Base-by-base conservation (phyloP, 1,140 invertebrate species). In the Drosophila kurseongensis region DNA sequence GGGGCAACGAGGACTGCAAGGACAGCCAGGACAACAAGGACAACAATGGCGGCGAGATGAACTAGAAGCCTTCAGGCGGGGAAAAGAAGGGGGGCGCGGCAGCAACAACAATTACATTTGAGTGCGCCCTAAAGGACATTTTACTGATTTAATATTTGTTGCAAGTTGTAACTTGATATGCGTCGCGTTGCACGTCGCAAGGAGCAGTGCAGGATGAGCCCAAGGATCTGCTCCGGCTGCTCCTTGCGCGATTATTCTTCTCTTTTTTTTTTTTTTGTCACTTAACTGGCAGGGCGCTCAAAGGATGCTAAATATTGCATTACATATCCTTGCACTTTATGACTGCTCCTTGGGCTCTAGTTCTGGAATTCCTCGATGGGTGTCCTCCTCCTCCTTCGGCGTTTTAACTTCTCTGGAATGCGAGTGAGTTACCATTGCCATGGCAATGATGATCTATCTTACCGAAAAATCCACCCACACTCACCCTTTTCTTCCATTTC, bases 81-180 rank as follows among this genome's bases (percentile, higher is more conserved):
- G 38, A 13, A 16, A 8, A 48, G n/a, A 5, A 14, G 10, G 3
- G 23, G n/a, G 27, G 27, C 41, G 51, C 16, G 51, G 63, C 16
- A 55, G 63, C 75, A 76, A 77, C 83, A 88, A 88, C 84, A 88
- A 88, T 88, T 89, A 83, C 73, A 84, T 89, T 89, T 89, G 67
- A 89, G 83, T 88, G 80, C 67, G 80, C 83, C 83, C 83, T 80
- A 77, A 89, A 84, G 83, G 83, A 88, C 80, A 89, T 88, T 88
- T 88, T 88, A 88, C 80, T 88, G 83, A 88, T 88, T 88, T 88
- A 88, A 88, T 88, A 89, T 88, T 88, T 88, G 84, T 86, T 79
- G 83, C 83, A 89, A 86, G 84, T 84, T 88, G 83, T 78, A 88
- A 88, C 76, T 89, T 88, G 83, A 88, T 88, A 88, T 80, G 83